phyloP scores from a whole-genome alignment of 2,888 invertebrate species.

The Sarcophaga carnaria region DNA sequence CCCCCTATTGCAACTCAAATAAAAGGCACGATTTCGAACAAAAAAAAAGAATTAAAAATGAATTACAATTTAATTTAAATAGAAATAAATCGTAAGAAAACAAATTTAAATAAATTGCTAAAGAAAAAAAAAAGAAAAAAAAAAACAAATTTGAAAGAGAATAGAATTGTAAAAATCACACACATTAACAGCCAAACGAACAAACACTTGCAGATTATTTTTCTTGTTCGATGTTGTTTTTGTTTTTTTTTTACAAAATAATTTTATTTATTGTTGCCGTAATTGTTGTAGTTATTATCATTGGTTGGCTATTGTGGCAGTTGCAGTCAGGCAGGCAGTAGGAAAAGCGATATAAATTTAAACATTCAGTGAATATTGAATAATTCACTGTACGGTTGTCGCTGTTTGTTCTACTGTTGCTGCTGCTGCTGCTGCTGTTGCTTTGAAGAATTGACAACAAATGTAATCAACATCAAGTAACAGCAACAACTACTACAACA shows the following conservation, averaged over 20 bases:
- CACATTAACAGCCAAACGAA: neutral
- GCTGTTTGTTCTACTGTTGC: conserved; percentile 8
- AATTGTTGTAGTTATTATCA: conserved; percentile 21
- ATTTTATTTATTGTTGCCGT: conserved; percentile 43
- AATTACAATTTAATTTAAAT: conserved; percentile 62
- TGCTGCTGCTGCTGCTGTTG: neutral
- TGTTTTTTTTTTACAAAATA: neutral
- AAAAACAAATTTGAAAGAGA: neutral
- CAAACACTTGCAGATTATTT: neutral
- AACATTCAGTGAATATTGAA: conserved; percentile 53
- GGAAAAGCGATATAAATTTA: conserved; percentile 5
- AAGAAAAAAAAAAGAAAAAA: neutral
- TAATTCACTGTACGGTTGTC: neutral
- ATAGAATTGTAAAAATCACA: neutral
- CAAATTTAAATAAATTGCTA: neutral
- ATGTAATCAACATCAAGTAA: conserved; percentile 49
- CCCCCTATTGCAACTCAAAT: conserved; percentile 8
- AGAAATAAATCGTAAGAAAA: conserved; percentile 6
- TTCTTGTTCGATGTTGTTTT: neutral
- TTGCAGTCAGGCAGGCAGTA: neutral
- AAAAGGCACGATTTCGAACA: conserved; percentile 1
- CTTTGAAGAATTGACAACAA: conserved; percentile 46
- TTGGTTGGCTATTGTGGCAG: neutral
- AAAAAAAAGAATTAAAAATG: neutral
- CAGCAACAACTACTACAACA: conserved; percentile 38